phyloP scores from a whole-genome alignment of 2,113 vertebrate genomes.

The Cepphus grylle region DNA sequence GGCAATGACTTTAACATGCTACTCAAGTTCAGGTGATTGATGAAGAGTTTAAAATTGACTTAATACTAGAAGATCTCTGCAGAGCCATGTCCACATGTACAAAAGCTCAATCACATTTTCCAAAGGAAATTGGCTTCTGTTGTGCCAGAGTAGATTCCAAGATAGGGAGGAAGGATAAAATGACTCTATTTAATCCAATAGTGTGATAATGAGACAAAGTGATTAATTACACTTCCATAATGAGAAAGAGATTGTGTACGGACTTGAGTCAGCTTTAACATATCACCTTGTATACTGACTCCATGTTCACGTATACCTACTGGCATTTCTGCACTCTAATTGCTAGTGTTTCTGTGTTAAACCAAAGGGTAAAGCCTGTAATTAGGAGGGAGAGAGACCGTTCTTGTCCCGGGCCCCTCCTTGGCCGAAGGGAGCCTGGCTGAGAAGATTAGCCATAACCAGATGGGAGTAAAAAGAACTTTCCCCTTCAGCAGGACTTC shows the following conservation, averaged over 20 bases:
- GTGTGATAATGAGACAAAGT: conserved; percentile 8
- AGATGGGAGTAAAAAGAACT: not conserved
- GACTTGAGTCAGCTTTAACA: conserved; percentile 14
- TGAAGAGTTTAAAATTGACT: not conserved
- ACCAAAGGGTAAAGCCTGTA: not conserved
- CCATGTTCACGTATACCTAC: not conserved
- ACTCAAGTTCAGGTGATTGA: not conserved
- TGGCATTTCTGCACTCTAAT: not conserved
- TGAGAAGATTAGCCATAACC: not conserved
- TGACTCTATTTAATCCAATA: conserved; percentile 35
- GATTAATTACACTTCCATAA: conserved; percentile 39
- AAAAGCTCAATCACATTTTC: conserved; percentile 36
- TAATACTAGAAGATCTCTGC: not conserved
- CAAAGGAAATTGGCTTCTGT: conserved; percentile 30
- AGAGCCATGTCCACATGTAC: not conserved
- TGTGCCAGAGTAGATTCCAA: not conserved
- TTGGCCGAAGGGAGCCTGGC: not conserved
- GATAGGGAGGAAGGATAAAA: conserved; percentile 21
- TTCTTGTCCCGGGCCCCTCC: not conserved
- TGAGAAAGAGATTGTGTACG: conserved; percentile 16
- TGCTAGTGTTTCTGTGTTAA: not conserved
- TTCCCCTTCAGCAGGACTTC: not conserved
- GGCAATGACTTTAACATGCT: not conserved
- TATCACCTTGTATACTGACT: not conserved
- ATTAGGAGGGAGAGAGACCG: not conserved